phyloP scores from a whole-genome alignment of 53 echinoderm and acorn worm genomes.

The Stichopus horrens region DNA sequence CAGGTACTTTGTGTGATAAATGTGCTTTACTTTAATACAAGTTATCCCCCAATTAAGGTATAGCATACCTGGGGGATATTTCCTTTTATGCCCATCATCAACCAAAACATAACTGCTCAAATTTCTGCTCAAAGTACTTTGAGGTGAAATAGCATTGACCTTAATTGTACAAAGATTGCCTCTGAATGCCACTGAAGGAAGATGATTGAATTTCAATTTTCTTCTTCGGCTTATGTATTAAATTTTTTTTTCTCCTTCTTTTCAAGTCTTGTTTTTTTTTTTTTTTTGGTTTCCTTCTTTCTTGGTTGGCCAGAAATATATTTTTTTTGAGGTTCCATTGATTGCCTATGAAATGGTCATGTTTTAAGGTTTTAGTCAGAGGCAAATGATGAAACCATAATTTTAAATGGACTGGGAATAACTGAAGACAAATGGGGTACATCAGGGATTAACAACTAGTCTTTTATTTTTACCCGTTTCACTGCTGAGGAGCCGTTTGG shows the following conservation, averaged over 20 bases:
- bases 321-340: slow-evolving; percentile 15
- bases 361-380: neutral
- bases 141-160: slow-evolving; percentile 40
- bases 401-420: slow-evolving; percentile 20
- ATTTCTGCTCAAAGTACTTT: slow-evolving; percentile 10
- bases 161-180: slow-evolving; percentile 19
- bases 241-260: neutral
- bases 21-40: neutral
- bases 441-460: slow-evolving; percentile 17
- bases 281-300: neutral
- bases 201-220: slow-evolving; percentile 40
- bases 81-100: slow-evolving; percentile 15
- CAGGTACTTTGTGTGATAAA: neutral
- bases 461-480: neutral
- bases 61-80: slow-evolving; percentile 2
- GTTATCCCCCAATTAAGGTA: neutral
- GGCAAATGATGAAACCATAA: slow-evolving; percentile 26
- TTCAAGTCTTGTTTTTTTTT: neutral
- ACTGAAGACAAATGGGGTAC: slow-evolving; percentile 28
- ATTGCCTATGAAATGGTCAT: neutral
- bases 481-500: neutral
- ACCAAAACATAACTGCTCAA: neutral
- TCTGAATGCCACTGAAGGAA: neutral
- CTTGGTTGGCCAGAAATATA: slow-evolving; percentile 19
- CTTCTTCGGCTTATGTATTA: neutral